phyloP scores from a whole-genome alignment of 2,888 invertebrate species.

The Ophion slaviceki region DNA sequence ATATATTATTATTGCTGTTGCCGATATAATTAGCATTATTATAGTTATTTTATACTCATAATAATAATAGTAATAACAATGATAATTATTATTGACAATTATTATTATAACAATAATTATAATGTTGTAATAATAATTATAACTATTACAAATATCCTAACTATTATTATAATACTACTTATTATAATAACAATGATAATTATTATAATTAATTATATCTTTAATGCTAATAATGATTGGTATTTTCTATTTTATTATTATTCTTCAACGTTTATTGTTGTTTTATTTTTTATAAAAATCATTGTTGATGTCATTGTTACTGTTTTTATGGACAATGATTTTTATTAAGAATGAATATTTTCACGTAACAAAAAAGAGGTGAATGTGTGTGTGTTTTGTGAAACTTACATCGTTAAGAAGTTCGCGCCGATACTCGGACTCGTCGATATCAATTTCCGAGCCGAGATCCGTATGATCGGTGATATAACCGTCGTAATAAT shows the following conservation, averaged over 20 bases:
- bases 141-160: too few species aligned
- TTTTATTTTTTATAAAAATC: neutral
- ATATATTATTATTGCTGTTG: too few species aligned
- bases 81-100: too few species aligned
- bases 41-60: neutral
- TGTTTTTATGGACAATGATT: neutral
- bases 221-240: neutral
- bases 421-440: constrained; percentile 90
- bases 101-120: too few species aligned
- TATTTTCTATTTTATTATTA: neutral
- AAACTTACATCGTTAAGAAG: constrained; percentile 91
- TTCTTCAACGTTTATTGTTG: too few species aligned
- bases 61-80: neutral
- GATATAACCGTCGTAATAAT: constrained; percentile 85
- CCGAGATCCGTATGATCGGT: constrained; percentile 93
- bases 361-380: neutral
- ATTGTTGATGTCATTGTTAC: neutral
- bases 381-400: constrained; percentile 70
- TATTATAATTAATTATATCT: neutral
- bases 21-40: neutral
- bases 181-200: neutral
- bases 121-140: too few species aligned
- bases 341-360: neutral
- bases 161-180: too few species aligned
- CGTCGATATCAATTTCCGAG: constrained; percentile 88